Conservation (phyloP, 2,113 vertebrate species). For the Cervus canadensis region DNA sequence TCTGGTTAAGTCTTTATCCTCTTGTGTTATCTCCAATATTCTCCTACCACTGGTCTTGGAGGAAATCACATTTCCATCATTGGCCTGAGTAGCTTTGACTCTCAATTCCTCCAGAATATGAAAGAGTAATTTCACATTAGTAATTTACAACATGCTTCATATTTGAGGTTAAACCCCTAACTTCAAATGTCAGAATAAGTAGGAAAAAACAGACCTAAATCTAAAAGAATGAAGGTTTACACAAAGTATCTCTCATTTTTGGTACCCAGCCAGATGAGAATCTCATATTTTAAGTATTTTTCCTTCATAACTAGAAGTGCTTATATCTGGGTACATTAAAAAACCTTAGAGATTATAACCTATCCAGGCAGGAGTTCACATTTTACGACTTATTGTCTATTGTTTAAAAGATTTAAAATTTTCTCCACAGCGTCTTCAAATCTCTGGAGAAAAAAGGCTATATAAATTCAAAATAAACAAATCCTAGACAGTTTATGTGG, state of each 20-base stretch:
- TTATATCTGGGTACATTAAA: background rate
- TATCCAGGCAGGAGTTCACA: background rate
- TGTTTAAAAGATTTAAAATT: slow-evolving; percentile 27
- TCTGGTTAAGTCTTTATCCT: background rate
- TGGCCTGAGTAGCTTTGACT: background rate
- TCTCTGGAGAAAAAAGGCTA: slow-evolving; percentile 2
- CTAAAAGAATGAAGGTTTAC: background rate
- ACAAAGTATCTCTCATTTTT: background rate
- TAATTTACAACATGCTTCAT: background rate
- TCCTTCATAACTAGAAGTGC: background rate
- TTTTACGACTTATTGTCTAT: background rate
- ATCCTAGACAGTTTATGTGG: background rate
- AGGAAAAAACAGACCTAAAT: background rate
- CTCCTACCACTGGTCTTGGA: background rate
- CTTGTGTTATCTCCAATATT: background rate
- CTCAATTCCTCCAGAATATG: background rate
- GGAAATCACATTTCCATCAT: background rate
- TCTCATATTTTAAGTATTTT: background rate
- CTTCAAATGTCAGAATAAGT: background rate
- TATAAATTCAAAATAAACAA: slow-evolving; percentile 50
- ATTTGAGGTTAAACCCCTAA: background rate
- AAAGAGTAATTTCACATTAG: background rate
- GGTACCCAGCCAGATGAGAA: background rate
- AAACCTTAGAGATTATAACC: background rate
- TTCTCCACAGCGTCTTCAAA: background rate